Conservation (phyloP, 2,888 invertebrate species). For the Ochropleura leucogaster region DNA sequence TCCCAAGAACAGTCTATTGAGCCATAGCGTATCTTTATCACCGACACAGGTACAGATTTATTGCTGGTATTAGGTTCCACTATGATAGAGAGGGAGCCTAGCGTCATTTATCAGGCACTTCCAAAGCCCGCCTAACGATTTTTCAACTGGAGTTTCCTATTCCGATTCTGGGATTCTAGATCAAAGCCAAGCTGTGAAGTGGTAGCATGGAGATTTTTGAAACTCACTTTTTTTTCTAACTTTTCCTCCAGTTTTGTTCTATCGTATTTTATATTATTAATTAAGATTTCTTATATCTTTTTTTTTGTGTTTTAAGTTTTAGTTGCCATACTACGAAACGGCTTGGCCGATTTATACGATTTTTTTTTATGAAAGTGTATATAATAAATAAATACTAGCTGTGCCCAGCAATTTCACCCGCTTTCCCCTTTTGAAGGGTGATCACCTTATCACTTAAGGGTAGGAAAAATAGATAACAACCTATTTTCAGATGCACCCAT, state of each 20-base stretch:
- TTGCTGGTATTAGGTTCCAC: conserved; percentile 22
- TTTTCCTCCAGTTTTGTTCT: neutral
- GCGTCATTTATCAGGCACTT: conserved; percentile 43
- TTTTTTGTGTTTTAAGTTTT: no score
- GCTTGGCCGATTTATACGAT: no score
- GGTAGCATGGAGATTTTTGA: neutral
- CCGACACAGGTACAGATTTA: conserved; percentile 39
- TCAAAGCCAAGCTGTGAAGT: neutral
- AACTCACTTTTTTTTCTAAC: neutral
- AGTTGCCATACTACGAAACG: no score
- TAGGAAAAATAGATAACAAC: no score
- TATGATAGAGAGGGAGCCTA: conserved; percentile 48
- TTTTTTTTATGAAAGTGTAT: no score
- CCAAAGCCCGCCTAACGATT: conserved; percentile 27
- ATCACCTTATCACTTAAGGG: no score
- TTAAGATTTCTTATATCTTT: no score
- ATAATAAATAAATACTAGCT: no score
- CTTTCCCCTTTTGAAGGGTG: no score
- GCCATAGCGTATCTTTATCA: conserved; percentile 9
- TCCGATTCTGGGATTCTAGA: conserved; percentile 8
- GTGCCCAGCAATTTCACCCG: no score
- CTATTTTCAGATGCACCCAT: no score
- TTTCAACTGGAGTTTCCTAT: conserved; percentile 33
- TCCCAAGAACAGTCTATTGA: conserved; percentile 2
- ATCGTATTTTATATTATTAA: no score